These are phyloP conservation scores for Microtus montanus DNA, from an alignment of 2,113 vertebrate species.

Conservation along the genomic window DNA sequence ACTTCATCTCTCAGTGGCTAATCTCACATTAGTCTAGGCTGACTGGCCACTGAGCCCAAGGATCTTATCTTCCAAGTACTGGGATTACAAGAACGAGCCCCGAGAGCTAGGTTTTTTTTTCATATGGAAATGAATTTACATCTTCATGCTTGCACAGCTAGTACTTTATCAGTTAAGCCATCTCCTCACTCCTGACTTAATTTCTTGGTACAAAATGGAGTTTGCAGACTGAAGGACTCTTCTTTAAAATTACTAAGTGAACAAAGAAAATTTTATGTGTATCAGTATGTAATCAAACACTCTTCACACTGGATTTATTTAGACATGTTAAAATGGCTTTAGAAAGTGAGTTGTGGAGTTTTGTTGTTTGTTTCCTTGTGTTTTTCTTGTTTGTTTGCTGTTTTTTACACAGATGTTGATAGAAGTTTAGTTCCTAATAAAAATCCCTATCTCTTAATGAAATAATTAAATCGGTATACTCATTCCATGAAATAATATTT, in stretches of 20 bases:
- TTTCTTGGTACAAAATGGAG: not conserved
- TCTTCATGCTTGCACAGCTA: not conserved
- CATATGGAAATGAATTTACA: not conserved
- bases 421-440: not conserved
- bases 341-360: not conserved
- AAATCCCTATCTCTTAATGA: not conserved
- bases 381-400: not conserved
- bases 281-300: not conserved
- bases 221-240: not conserved
- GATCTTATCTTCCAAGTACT: not conserved
- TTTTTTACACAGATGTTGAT: not conserved
- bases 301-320: slow-evolving; percentile 42
- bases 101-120: not conserved
- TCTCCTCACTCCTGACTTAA: not conserved
- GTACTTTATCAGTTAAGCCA: not conserved
- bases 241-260: slow-evolving; percentile 46
- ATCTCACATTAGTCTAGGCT: not conserved
- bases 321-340: slow-evolving; percentile 45
- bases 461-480: not conserved
- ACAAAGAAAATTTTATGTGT: slow-evolving; percentile 45
- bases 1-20: not conserved
- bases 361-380: not conserved
- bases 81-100: not conserved
- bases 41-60: not conserved
- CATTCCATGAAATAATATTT: not conserved